Evolutionary conservation across 1,140 invertebrate genomes (phyloP), one percentile per base, ranked within the genome.

Genomic region (Bombus haemorrhoidalis): DNA sequence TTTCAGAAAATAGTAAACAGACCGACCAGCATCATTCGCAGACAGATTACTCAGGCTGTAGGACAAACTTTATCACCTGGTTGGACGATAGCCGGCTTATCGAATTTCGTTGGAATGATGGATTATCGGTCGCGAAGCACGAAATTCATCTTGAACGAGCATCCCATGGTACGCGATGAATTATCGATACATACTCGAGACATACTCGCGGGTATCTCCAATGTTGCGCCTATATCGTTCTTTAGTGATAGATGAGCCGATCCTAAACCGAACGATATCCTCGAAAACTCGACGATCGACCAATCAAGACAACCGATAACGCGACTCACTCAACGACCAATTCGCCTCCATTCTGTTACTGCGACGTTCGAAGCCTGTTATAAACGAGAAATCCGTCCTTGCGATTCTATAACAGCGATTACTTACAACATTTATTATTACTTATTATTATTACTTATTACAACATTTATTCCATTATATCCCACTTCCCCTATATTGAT

Each of bases 111-210:
- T 57, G 64, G 74, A 76, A 82, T 90, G 88, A 90, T 90, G 85
- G 88, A 90, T 90, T 82, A 77, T 82, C 85, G 62, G 81, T 69
- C 39, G 57, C 74, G 75, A 81, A 79, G 59, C 74, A 84, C 71
- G 74, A 77, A 87, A 90, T 90, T 90, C 86, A 87, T 87, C 89
- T 89, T 79, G 69, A 66, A 32, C 87, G 43, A 47, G 62, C 76
- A 82, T 83, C 76, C 59, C 82, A 39, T n/a, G 71, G 69, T 66
- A 39, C 73, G 39, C 81, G 78, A 71, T 87, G 82, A 90, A 90
- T 90, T 90, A 90, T 90, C 88, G 88, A 90, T 87, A 87, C 86
- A 82, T 62, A 68, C 84, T 71, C n/a, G 89, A 87, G 85, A 85
- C 85, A 89, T 62, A 37, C 81, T 83, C 32, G 37, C 47, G 5